Conservation (phyloP, 2,113 vertebrate genomes). For the Phainopepla nitens region DNA sequence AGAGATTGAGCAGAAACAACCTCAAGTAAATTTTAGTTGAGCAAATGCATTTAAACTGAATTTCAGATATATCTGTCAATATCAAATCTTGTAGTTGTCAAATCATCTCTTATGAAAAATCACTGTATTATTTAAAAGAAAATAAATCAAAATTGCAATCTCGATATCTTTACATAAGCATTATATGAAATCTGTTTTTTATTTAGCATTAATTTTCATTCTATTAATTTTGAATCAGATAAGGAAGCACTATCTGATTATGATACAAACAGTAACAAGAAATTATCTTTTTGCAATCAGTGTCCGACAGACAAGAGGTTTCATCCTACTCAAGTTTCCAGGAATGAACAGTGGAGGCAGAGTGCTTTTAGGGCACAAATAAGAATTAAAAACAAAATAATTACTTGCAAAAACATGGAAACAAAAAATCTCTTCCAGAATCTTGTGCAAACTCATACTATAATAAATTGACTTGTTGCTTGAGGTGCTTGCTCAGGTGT, state of each 20-base stretch:
- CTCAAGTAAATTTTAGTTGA: not conserved
- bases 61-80: not conserved
- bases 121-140: not conserved
- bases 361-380: not conserved
- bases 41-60: not conserved
- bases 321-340: not conserved
- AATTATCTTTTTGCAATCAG: not conserved
- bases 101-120: not conserved
- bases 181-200: not conserved
- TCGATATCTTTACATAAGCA: not conserved
- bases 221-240: not conserved
- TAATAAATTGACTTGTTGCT: not conserved
- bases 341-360: not conserved
- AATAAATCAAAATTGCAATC: not conserved
- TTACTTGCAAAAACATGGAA: not conserved
- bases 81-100: not conserved
- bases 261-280: not conserved
- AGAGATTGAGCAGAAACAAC: not conserved
- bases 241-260: not conserved
- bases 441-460: not conserved
- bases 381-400: not conserved
- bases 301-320: not conserved
- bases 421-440: not conserved
- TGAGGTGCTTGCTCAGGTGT: not conserved
- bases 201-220: not conserved